phyloP scores from a whole-genome alignment of 2,888 invertebrate species.

The Kryphioiulus occultus region DNA sequence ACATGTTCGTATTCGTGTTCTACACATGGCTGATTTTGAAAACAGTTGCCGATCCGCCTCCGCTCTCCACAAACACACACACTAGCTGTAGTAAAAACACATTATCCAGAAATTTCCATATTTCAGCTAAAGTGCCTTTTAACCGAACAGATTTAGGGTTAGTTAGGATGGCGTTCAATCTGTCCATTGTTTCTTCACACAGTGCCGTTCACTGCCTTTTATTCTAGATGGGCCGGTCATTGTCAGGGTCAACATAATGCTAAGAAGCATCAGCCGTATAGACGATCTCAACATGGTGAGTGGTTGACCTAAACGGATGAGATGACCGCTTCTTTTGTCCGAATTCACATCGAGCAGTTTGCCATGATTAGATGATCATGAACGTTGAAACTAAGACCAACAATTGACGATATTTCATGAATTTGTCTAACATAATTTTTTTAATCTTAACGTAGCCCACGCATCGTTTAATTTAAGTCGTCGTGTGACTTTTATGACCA shows the following conservation, averaged over 20 bases:
- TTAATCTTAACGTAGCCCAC: no score
- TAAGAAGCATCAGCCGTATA: slow-evolving; percentile 96
- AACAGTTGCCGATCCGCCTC: slow-evolving; percentile 31
- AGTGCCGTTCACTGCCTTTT: slow-evolving; percentile 25
- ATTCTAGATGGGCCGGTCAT: slow-evolving; percentile 88
- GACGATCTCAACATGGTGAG: slow-evolving; percentile 99
- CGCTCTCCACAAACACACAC: background rate
- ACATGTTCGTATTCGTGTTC: slow-evolving; percentile 1
- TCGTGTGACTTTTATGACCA: no score
- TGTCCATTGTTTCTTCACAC: background rate
- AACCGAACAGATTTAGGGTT: background rate
- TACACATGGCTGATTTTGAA: background rate
- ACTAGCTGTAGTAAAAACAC: background rate
- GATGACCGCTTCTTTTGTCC: background rate
- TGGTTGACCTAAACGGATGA: slow-evolving; percentile 59
- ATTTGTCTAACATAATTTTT: no score
- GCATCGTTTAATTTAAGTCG: no score
- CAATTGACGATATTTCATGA: no score
- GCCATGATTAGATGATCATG: no score
- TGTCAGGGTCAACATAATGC: slow-evolving; percentile 97
- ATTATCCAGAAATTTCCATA: background rate
- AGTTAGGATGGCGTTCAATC: background rate
- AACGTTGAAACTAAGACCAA: no score
- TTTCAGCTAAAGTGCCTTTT: background rate
- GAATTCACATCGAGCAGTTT: background rate